phyloP scores from a whole-genome alignment of 2,797 vertebrate genomes.

The Megaceryle alcyon region DNA sequence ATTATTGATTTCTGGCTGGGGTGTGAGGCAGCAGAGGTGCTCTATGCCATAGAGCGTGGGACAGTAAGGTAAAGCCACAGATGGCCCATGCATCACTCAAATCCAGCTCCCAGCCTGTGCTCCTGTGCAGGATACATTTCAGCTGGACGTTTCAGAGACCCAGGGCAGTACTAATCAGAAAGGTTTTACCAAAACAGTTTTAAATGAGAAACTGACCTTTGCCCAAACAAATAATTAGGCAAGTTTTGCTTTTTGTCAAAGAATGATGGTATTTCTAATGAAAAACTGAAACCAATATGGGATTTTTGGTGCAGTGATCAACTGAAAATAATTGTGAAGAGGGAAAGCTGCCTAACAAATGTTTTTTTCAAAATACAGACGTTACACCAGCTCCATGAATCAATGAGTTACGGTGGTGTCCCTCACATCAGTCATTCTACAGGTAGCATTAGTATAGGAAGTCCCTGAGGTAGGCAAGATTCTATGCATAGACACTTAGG shows the following conservation, averaged over 20 bases:
- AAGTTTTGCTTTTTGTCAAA: background rate
- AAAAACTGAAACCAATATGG: background rate
- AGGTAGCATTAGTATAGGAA: background rate
- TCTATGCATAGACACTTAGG: background rate
- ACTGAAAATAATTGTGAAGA: background rate
- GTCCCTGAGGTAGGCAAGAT: background rate
- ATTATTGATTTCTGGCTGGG: background rate
- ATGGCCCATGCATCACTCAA: accelerated
- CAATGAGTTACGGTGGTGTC: background rate
- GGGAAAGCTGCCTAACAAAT: accelerated
- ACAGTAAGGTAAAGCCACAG: background rate
- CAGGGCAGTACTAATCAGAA: background rate
- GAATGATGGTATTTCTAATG: background rate
- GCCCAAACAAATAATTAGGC: background rate
- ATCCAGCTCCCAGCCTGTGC: background rate
- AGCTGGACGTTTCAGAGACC: background rate
- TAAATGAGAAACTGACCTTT: background rate
- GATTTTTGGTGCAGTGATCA: background rate
- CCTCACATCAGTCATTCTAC: background rate
- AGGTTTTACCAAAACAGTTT: background rate
- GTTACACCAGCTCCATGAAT: background rate
- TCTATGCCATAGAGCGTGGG: background rate
- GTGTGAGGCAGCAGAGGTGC: background rate
- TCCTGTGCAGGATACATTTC: background rate
- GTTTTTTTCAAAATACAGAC: background rate